Percentiles rank a stretch among this genome's conserved stretches.
Conservation (phyloP, 2,113 vertebrate species). For the Alexandromys fortis region DNA sequence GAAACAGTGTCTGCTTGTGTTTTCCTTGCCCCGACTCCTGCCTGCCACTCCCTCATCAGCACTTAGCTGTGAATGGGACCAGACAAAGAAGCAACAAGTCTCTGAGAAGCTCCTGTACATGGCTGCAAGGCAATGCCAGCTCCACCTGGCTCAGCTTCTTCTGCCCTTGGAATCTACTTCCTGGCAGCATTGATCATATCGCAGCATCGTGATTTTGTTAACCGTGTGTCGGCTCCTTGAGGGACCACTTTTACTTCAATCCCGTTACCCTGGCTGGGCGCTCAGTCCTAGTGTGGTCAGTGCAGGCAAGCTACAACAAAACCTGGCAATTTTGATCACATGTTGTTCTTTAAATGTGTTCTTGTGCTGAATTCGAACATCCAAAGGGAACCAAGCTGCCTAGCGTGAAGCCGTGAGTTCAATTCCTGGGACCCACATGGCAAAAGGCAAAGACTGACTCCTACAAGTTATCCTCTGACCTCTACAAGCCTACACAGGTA, state of each 20-base stretch:
- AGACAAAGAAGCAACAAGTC: background rate
- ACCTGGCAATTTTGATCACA: background rate
- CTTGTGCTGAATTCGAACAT: background rate
- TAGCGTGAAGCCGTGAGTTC: background rate
- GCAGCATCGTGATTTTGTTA: background rate
- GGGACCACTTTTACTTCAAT: background rate
- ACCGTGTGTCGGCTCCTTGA: no score
- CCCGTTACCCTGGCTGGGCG: background rate
- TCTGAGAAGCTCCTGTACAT: background rate
- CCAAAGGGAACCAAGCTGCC: background rate
- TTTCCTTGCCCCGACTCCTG: fast-evolving
- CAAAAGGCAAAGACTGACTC: background rate
- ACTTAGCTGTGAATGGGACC: fast-evolving
- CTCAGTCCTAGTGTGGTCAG: background rate
- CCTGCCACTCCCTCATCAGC: fast-evolving
- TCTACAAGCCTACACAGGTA: background rate
- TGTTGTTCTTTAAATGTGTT: background rate
- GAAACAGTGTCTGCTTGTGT: fast-evolving
- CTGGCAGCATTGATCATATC: background rate
- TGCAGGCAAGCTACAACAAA: background rate
- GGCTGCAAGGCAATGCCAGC: no score
- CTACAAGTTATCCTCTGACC: background rate
- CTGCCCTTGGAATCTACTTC: no score
- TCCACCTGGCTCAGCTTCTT: background rate
- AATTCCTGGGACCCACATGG: background rate